These are phyloP conservation scores for Cheirogaleus medius DNA, from an alignment of 2,113 vertebrate genomes.

Conservation along the genomic window DNA sequence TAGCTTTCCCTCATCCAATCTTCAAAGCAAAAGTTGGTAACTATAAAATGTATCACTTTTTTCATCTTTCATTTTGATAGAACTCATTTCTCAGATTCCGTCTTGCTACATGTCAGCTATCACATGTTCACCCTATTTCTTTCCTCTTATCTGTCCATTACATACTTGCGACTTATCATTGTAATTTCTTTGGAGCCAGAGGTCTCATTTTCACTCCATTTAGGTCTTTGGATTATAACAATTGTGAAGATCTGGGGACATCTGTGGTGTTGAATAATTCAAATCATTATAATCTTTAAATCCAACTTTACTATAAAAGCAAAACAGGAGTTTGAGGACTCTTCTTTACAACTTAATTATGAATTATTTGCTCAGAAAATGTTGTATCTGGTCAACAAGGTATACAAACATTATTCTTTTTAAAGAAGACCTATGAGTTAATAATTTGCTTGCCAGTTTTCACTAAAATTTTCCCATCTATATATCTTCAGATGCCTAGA, in stretches of 20 bases:
- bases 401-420: not conserved
- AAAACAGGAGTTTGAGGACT: not conserved
- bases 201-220: not conserved
- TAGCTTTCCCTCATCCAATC: not conserved
- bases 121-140: not conserved
- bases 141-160: slow-evolving; percentile 5
- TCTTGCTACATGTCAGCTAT: not conserved
- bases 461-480: not conserved
- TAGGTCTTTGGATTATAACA: not conserved
- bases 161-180: not conserved
- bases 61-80: not conserved
- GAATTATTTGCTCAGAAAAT: not conserved
- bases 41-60: not conserved
- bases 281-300: slow-evolving; percentile 41
- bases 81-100: slow-evolving; percentile 22
- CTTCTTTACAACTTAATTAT: not conserved
- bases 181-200: not conserved
- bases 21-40: slow-evolving; percentile 3
- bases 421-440: not conserved
- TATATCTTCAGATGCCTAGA: not conserved
- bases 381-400: not conserved
- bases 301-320: not conserved
- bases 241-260: not conserved
- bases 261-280: not conserved
- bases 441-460: not conserved